Conservation (phyloP, 2,797 vertebrate genomes). For the Clarias laeviceps region DNA sequence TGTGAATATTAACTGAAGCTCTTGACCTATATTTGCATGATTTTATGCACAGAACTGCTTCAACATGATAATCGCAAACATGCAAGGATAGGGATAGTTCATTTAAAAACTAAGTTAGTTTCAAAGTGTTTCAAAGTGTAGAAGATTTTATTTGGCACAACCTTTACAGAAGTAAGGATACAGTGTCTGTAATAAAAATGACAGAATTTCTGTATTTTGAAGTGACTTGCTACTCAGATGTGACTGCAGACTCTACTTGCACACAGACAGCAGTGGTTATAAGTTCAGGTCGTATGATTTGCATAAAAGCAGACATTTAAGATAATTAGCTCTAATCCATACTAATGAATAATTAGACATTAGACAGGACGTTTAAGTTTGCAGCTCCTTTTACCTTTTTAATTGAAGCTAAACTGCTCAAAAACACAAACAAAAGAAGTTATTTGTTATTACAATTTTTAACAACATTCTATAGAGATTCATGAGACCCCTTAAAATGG, state of each 20-base stretch:
- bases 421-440: not conserved
- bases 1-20: not conserved
- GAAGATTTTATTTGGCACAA: not conserved
- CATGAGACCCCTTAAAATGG: not conserved
- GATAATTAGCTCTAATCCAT: not conserved
- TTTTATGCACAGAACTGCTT: not conserved
- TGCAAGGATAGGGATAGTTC: not conserved
- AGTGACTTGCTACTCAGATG: not conserved
- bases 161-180: not conserved
- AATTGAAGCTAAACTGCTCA: not conserved
- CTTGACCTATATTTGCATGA: not conserved
- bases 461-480: not conserved
- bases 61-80: not conserved
- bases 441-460: not conserved
- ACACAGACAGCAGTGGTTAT: not conserved
- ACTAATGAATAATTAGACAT: not conserved
- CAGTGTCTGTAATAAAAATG: not conserved
- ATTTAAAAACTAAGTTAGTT: no score
- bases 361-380: no score
- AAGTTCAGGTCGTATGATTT: not conserved
- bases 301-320: not conserved
- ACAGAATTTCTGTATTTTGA: not conserved
- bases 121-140: not conserved
- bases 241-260: no score
- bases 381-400: not conserved